Percentiles rank a stretch among this genome's conserved stretches.
phyloP scores from a whole-genome alignment of 2,113 vertebrate genomes.

The Strix aluco region DNA sequence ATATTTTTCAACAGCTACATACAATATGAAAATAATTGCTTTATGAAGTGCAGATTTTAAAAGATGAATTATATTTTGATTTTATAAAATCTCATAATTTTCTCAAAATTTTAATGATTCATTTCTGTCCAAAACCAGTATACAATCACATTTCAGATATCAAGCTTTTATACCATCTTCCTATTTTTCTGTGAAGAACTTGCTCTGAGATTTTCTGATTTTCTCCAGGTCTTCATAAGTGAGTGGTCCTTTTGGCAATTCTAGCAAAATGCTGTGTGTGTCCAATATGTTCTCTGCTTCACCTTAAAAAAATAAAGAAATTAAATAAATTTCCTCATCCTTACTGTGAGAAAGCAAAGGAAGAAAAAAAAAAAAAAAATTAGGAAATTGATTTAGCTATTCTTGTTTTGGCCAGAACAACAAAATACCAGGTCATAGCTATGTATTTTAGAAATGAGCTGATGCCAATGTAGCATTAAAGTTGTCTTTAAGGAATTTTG shows the following conservation, averaged over 20 bases:
- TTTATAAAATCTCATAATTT: constrained; percentile 4
- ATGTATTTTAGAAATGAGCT: neutral
- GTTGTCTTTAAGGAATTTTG: neutral
- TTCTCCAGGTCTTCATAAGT: constrained; percentile 88
- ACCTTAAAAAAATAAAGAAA: constrained; percentile 63
- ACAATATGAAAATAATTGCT: neutral
- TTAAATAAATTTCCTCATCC: neutral
- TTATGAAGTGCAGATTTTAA: neutral
- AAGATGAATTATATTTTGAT: neutral
- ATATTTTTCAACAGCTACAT: neutral
- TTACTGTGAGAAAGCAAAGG: neutral
- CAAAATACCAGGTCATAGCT: neutral
- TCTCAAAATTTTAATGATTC: neutral
- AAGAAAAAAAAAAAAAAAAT: neutral
- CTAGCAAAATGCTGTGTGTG: constrained; percentile 71
- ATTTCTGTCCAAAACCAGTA: constrained; percentile 12
- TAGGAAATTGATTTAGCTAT: neutral
- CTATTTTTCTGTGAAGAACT: constrained; percentile 79
- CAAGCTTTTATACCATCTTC: neutral
- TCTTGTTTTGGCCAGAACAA: neutral
- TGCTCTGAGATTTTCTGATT: constrained; percentile 77
- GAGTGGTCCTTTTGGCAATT: constrained; percentile 79
- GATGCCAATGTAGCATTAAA: neutral
- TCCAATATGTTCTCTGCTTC: constrained; percentile 86
- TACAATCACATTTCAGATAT: neutral